Base-by-base conservation (phyloP, 1,140 invertebrate species). In the Pseudomyrmex gracilis region DNA sequence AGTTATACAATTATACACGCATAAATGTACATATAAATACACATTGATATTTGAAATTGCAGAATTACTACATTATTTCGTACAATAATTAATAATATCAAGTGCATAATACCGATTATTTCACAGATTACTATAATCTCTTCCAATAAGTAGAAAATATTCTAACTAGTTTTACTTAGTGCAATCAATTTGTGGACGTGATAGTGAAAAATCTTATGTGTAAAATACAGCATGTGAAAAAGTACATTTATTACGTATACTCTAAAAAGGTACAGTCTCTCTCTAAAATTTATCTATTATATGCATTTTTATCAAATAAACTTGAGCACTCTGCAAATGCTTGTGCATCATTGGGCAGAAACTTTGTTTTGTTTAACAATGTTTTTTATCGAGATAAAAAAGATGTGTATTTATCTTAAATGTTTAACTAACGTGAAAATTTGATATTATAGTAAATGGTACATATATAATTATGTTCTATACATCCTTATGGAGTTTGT, bases 191-290 rank as follows among this genome's bases (percentile, higher is more conserved):
- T 73, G 70, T 45, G 74, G 45, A 57, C 53, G 68, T 77, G 9
- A 70, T 22, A 73, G 71, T 87, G 82, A 66, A 82, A 87, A 86
- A 89, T 83, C 60, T 85, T 88, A 88, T 88, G 73, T 89, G 73
- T 85, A 58, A 89, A 88, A 89, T 89, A 84, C 73, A 85, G 85
- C 74, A 53, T 47, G 77, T 89, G 86, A 61, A 85, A 88, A 88
- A 88, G 85, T 88, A 85, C 78, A 80, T 85, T 58, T 88, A 88
- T 58, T 34, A 73, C 74, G 53, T 88, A 85, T 78, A 78, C 45
- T 57, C 80, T 89, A 83, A 55, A 49, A 58, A 60, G 66, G 17
- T 88, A 78, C 22, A 34, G 58, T 8, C n/a, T 3, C 74, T 73
- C 15, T 2, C 74, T 73, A 73, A 34, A 78, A 58, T 60, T 51